These are phyloP conservation scores for Buathra laborator DNA, from an alignment of 2,888 invertebrate species.

Conservation along the genomic window DNA sequence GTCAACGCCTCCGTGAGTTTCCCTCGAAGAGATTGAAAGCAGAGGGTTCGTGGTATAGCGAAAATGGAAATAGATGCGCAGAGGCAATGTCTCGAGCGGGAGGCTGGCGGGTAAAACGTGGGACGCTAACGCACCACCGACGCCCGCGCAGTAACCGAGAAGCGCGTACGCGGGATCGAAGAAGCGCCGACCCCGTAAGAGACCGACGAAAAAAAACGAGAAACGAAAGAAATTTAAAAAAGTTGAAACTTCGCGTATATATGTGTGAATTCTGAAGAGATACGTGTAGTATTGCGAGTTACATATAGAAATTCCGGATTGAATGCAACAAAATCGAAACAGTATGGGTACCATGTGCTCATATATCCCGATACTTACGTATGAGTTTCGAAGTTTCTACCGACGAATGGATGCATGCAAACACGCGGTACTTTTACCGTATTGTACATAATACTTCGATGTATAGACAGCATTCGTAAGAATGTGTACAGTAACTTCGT, in stretches of 20 bases:
- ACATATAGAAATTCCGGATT: constrained; percentile 6
- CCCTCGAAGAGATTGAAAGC: constrained; percentile 10
- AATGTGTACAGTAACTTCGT: neutral
- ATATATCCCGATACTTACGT: neutral
- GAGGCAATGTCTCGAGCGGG: neutral
- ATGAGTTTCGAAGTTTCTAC: constrained; percentile 1
- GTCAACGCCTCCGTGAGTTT: neutral
- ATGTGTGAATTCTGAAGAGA: neutral
- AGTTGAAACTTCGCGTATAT: neutral
- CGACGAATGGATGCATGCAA: constrained; percentile 7
- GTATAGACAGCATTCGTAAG: neutral
- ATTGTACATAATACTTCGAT: neutral
- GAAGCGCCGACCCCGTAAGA: neutral
- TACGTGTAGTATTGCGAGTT: neutral
- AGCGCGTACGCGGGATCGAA: constrained; percentile 19
- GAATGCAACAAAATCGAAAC: neutral
- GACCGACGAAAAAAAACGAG: neutral
- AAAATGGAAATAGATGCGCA: constrained; percentile 42
- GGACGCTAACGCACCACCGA: constrained; percentile 5
- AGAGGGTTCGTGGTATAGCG: neutral
- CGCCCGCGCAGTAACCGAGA: constrained; percentile 13
- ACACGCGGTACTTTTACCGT: neutral
- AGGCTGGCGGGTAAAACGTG: constrained; percentile 15
- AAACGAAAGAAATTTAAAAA: neutral
- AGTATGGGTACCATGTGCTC: constrained; percentile 4